phyloP scores from a whole-genome alignment of 92 coral and sea anemone species.

The Palythoa grandiflora region DNA sequence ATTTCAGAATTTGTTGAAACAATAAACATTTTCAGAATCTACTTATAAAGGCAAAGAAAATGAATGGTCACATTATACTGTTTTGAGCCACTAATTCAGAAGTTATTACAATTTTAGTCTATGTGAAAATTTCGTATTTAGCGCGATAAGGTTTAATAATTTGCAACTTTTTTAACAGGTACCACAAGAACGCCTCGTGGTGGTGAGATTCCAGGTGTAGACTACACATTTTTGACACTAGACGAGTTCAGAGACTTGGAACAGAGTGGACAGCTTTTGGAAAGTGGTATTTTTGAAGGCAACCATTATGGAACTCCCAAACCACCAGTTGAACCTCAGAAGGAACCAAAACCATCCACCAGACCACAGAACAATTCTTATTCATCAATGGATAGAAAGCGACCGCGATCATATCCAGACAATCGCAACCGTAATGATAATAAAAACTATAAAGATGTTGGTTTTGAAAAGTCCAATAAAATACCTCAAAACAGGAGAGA shows the following conservation, averaged over 20 bases:
- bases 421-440: conserved; percentile 6
- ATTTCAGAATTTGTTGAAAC: too few relatives aligned
- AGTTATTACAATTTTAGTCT: too few relatives aligned
- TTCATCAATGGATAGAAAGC: conserved; percentile 33
- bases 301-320: conserved; percentile 98
- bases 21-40: too few relatives aligned
- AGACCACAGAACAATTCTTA: conserved; percentile 13
- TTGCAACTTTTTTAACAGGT: conserved; percentile 50
- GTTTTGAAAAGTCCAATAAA: conserved; percentile 33
- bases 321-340: conserved; percentile 79
- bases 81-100: too few relatives aligned
- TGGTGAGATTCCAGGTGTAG: conserved; percentile 92
- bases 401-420: conserved; percentile 40
- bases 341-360: conserved; percentile 12
- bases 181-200: conserved; percentile 93
- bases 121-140: too few relatives aligned
- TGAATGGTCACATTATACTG: too few relatives aligned
- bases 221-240: conserved; percentile 84
- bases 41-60: too few relatives aligned
- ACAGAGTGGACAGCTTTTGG: conserved; percentile 83
- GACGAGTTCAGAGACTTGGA: conserved; percentile 85
- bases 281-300: conserved; percentile 92
- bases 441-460: conserved; percentile 9
- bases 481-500: conserved; percentile 42
- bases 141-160: too few relatives aligned